A percentile compares a stretch with the other conserved stretches of the same genome.
These are phyloP conservation scores for Apogon talboti DNA, from an alignment of 2,797 vertebrate genomes.

Conservation along the genomic window DNA sequence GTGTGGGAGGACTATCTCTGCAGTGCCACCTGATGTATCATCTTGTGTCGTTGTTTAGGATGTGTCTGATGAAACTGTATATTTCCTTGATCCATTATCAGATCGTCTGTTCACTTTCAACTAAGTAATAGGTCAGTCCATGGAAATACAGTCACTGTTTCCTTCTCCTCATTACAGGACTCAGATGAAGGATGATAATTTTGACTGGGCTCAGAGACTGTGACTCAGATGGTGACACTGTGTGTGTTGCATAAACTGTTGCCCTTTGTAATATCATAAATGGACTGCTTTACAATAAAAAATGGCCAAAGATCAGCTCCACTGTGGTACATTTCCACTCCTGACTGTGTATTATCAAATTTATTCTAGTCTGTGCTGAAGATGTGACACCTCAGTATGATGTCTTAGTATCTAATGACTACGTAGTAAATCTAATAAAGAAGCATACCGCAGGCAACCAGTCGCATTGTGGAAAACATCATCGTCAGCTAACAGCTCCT, in stretches of 20 bases:
- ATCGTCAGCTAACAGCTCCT: slow-evolving; percentile 85
- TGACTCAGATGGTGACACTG: background rate
- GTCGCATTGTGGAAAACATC: slow-evolving; percentile 92
- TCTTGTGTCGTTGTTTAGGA: background rate
- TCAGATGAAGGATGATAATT: slow-evolving; percentile 5
- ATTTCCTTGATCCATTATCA: background rate
- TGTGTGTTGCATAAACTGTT: slow-evolving; percentile 3
- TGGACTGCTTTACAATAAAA: background rate
- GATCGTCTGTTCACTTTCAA: background rate
- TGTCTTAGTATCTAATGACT: slow-evolving; percentile 11
- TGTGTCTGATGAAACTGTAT: background rate
- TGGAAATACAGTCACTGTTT: background rate
- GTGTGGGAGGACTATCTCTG: background rate
- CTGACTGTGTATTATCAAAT: background rate
- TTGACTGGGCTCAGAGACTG: slow-evolving; percentile 1
- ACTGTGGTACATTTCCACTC: background rate
- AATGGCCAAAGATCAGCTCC: background rate
- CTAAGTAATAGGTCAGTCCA: background rate
- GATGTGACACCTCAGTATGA: background rate
- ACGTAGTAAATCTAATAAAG: background rate
- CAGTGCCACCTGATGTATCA: background rate
- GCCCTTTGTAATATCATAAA: slow-evolving; percentile 21
- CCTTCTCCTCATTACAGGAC: background rate
- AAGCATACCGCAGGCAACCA: slow-evolving; percentile 90
- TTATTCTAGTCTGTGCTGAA: background rate